Percentiles rank a stretch among this genome's conserved stretches.
Evolutionary conservation across 2,888 invertebrate species (phyloP).

Genomic region (Drosophila formosana): DNA sequence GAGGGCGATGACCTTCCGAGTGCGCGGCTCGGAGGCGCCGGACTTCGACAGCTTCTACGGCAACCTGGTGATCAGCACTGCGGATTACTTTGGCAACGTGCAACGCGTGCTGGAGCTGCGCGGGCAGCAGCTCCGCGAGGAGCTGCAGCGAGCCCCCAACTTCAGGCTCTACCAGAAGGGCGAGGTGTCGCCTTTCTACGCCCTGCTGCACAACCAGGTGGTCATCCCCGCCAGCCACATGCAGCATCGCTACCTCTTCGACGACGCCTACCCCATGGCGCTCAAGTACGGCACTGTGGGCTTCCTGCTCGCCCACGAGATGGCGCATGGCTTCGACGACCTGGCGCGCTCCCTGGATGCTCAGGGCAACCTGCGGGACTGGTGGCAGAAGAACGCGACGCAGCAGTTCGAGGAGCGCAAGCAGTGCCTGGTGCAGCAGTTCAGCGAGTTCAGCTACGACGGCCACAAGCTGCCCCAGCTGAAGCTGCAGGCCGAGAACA

Average conservation of each 20-base stretch:
- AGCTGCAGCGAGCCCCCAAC: slow-evolving; percentile 56
- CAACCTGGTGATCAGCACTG: slow-evolving; percentile 64
- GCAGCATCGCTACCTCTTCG: slow-evolving; percentile 81
- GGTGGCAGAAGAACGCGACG: slow-evolving; percentile 76
- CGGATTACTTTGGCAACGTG: slow-evolving; percentile 77
- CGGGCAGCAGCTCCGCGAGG: slow-evolving; percentile 59
- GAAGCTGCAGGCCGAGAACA: slow-evolving; percentile 71
- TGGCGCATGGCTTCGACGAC: slow-evolving; percentile 82
- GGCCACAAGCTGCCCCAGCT: slow-evolving; percentile 48
- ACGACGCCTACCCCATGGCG: slow-evolving; percentile 76
- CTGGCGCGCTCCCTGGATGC: slow-evolving; percentile 73
- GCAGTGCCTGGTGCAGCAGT: slow-evolving; percentile 78
- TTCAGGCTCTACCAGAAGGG: slow-evolving; percentile 48
- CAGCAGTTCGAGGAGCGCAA: slow-evolving; percentile 67
- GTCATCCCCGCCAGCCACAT: slow-evolving; percentile 71
- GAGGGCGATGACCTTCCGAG: slow-evolving; percentile 69
- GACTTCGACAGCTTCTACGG: slow-evolving; percentile 70
- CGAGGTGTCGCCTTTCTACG: slow-evolving; percentile 69
- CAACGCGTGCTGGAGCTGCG: slow-evolving; percentile 62
- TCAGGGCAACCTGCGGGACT: slow-evolving; percentile 73
- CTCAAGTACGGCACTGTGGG: slow-evolving; percentile 80
- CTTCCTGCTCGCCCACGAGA: slow-evolving; percentile 79
- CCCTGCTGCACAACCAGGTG: slow-evolving; percentile 71
- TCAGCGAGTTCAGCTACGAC: slow-evolving; percentile 55
- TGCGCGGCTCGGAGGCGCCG: slow-evolving; percentile 58